Base-by-base conservation (phyloP, 2,113 vertebrate genomes). In the Arizona elegans region DNA sequence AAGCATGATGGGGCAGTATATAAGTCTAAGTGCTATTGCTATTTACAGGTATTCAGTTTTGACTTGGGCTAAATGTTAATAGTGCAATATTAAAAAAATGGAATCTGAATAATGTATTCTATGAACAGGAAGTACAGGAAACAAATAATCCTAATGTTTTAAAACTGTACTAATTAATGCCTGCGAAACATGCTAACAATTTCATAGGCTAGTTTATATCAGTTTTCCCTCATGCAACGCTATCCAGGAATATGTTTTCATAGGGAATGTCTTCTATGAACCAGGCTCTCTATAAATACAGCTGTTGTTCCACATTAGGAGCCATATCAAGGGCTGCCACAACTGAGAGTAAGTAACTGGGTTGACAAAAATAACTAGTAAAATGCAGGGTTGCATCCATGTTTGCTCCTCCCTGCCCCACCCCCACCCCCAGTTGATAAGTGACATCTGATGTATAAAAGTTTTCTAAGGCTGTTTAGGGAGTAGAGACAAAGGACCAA, bases 1-100 rank as follows among this genome's bases (percentile, higher is more conserved):
- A 26, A 26, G 3, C 24, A 62, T 10, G 2, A 33, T 33, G 65
- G 5, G 12, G 65, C 1, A 15, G 65, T n/a, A n/a, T n/a, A 70
- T 33, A 70, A 15, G 5, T 70, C 29, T 15, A 70, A 29, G 65
- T 15, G 29, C 29, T n/a, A 70, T 6, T 70, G 65, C 12, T 59
- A 59, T 24, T 33, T 96, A 93, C 38, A 58, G 89, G 47, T 92
- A 95, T 38, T 59, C 50, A 86, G 3, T 24, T 92, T 85, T 89
- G 94, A 10, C 62, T 94, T 86, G 87, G 90, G 4, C 70, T 53
- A 92, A 17, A 95, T 1, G 75, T 92, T 93, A 92, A 26, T 81
- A 29, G 85, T 88, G n/a, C 8, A 13, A 94, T 62, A 43, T 75
- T 17, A 1, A 9, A 89, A 50, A 85, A 26, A 93, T 53, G 55